Conservation (phyloP, 2,888 invertebrate species). For the Phyto melanocephala region DNA sequence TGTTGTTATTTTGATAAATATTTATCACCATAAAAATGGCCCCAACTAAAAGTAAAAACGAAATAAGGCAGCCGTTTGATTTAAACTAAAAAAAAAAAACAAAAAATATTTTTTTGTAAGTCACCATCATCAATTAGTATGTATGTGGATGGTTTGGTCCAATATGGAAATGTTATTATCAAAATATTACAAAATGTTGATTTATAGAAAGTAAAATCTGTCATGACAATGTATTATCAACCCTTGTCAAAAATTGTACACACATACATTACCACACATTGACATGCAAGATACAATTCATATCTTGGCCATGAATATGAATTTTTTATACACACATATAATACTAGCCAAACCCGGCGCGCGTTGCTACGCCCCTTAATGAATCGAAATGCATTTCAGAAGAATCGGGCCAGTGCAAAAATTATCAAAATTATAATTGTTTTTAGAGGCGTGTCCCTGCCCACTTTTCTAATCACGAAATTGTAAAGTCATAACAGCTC, state of each 20-base stretch:
- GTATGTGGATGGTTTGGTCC: background rate
- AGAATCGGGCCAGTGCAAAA: no score
- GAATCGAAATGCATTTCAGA: no score
- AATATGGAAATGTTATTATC: slow-evolving; percentile 49
- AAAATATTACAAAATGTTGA: slow-evolving; percentile 60
- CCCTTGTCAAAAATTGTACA: slow-evolving; percentile 57
- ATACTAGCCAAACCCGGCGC: no score
- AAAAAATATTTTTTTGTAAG: background rate
- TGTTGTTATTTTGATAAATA: slow-evolving; percentile 56
- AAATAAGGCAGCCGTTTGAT: background rate
- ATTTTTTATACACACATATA: no score
- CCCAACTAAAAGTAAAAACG: background rate
- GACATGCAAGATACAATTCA: background rate
- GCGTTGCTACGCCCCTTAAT: no score
- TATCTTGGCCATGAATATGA: background rate
- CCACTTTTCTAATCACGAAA: no score
- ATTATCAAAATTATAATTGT: no score
- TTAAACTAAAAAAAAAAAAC: background rate
- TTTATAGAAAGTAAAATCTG: slow-evolving; percentile 62
- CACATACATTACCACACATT: background rate
- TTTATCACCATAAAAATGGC: slow-evolving; percentile 53
- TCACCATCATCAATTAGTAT: background rate
- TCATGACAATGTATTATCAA: slow-evolving; percentile 64
- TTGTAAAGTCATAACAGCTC: no score
- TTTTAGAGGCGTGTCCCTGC: no score